Percentiles rank a stretch among this genome's conserved stretches.
phyloP scores from a whole-genome alignment of 2,113 vertebrate genomes.

The Channa argus region DNA sequence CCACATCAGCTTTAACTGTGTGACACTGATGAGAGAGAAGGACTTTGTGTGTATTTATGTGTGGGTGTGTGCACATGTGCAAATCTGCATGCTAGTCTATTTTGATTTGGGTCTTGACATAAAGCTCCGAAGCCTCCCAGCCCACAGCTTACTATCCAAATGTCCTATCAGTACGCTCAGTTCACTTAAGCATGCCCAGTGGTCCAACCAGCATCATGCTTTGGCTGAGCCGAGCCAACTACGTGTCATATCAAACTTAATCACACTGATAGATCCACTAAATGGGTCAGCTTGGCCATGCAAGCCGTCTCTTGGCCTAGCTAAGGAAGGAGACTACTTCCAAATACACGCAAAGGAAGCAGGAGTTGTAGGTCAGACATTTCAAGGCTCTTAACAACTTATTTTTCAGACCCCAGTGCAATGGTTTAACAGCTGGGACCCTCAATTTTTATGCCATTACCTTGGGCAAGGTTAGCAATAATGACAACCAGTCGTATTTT shows the following conservation, averaged over 20 bases:
- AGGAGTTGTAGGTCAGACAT: too few relatives aligned
- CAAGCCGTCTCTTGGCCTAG: constrained; percentile 31
- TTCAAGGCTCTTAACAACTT: background rate
- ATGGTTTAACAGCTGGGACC: constrained; percentile 33
- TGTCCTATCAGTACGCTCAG: constrained; percentile 55
- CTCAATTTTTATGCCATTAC: constrained; percentile 41
- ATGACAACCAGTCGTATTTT: constrained; percentile 40
- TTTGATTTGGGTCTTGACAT: constrained; percentile 56
- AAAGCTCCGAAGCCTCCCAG: constrained; percentile 34
- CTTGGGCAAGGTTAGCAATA: constrained; percentile 54
- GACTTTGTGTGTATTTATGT: background rate
- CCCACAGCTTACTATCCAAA: constrained; percentile 19
- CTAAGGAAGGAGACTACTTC: constrained; percentile 11
- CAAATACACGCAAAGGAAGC: background rate
- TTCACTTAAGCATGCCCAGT: constrained; percentile 52
- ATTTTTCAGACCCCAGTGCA: constrained; percentile 7
- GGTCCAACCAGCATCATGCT: constrained; percentile 56
- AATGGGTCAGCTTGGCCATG: constrained; percentile 43
- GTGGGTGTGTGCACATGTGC: background rate
- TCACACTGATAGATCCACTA: constrained; percentile 58
- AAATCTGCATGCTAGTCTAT: constrained; percentile 47
- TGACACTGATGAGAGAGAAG: constrained; percentile 64
- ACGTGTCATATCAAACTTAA: constrained; percentile 57
- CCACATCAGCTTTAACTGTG: constrained; percentile 45
- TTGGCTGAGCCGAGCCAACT: constrained; percentile 45